Evolutionary conservation across 92 coral and sea anemone species (phyloP).

Genomic region (Epizoanthus rinbou): DNA sequence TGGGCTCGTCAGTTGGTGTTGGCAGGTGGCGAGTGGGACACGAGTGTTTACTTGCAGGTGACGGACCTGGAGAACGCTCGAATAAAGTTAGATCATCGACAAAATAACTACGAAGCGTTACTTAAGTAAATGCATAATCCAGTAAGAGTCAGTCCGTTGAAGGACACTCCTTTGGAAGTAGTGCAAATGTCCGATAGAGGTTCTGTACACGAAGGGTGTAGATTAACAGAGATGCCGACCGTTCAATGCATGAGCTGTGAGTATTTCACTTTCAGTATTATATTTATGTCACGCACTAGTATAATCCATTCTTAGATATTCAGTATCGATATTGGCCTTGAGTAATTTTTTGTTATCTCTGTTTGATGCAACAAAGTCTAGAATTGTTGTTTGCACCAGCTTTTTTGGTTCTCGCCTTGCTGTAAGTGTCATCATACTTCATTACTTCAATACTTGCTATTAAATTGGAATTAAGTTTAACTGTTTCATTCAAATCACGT

Average conservation of each 20-base stretch:
- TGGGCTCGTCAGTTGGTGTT: neutral
- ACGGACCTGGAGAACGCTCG: constrained; percentile 25
- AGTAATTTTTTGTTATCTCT: too few species aligned
- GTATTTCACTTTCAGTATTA: neutral
- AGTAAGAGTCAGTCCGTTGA: constrained; percentile 36
- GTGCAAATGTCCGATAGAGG: constrained; percentile 16
- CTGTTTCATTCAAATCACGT: too few species aligned
- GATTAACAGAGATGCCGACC: constrained; percentile 39
- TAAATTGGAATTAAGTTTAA: too few species aligned
- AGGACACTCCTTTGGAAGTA: constrained; percentile 38
- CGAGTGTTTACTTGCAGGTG: constrained; percentile 43
- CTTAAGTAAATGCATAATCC: constrained; percentile 29
- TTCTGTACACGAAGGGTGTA: constrained; percentile 18
- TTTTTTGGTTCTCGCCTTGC: too few species aligned
- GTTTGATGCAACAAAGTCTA: too few species aligned
- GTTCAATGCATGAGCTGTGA: constrained; percentile 41
- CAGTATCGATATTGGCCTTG: too few species aligned
- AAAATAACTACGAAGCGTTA: constrained; percentile 26
- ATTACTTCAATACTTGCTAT: too few species aligned
- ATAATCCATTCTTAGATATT: too few species aligned
- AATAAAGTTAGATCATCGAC: constrained; percentile 42
- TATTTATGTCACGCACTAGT: too few species aligned
- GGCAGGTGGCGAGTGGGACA: constrained; percentile 6
- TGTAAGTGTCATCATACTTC: too few species aligned
- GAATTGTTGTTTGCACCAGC: too few species aligned